Base-by-base conservation (phyloP, 1,140 invertebrate species). In the Temnothorax curvispinosus region DNA sequence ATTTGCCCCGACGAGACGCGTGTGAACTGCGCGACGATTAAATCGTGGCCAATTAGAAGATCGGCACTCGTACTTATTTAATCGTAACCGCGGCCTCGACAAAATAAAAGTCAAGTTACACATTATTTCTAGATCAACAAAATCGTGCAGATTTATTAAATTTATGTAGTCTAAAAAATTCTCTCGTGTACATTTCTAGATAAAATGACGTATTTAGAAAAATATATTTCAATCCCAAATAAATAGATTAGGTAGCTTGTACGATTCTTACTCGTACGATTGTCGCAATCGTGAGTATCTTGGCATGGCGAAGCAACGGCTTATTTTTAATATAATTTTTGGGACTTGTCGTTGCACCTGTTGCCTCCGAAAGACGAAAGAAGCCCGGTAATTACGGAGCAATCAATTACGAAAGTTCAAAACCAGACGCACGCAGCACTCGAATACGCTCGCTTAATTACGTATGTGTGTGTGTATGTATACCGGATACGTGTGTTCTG, bases 361-460 rank as follows among this genome's bases (percentile, higher is more conserved):
- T 91, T 87, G 87, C 74, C 50, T 60, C 21, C 58, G 86, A 90
- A 88, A 72, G 64, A 82, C 84, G 69, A 85, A 84, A 91, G 32
- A 52, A 86, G 74, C 71, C 58, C 47, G 76, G 58, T 85, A 89
- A 91, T 91, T 91, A 91, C 13, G 69, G 27, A 78, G 80, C 90
- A 91, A 91, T 91, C 87, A 87, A 91, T 91, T 91, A 91, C 60
- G n/a, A 72, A 87, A 76, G 72, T 44, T 67, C 67, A 77, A 56
- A 52, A 65, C 60, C 56, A 50, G 58, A 69, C 75, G 11, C 69
- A 65, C 65, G 72, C 62, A 64, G 67, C 81, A 69, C 44, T 11
- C 54, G 54, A 77, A 27, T 74, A 58, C 65, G 11, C 18, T 41
- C 64, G 54, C 27, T 84, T 41, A 60, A 84, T 84, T 62, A 62